Evolutionary conservation across 2,113 vertebrate species (phyloP), one percentile per base, ranked within the genome.

Genomic region (Tyrannus savana): DNA sequence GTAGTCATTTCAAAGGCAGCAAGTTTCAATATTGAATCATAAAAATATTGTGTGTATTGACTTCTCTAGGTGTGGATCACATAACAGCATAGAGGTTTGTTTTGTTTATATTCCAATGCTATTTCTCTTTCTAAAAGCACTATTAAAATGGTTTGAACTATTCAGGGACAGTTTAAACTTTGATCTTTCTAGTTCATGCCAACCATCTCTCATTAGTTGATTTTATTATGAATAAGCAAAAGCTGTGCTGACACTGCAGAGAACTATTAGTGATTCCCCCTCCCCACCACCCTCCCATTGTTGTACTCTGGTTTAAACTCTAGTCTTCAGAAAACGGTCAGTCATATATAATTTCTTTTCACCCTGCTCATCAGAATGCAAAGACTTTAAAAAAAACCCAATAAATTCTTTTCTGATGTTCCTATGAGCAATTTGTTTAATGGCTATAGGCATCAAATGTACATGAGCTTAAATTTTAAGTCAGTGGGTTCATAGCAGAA

Each of bases 191-290:
- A 28, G 59, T 73, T 89, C 74, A 72, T 82, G 71, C 62, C 19
- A 31, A 27, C 19, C 46, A 68, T 63, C 30, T 87, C 6, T 77
- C 0, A 0, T 88, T 82, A 89, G 71, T 64, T 87, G 85, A 64
- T 91, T 87, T 92, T 83, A 31, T 93, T 94, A 79, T 60, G 91
- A 90, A 89, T 91, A 94, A 91, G 67, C 13, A 44, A 64, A 89
- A 91, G 24, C 62, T 76, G 17, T 76, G 79, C 31, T 79, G 53
- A 56, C 82, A 46, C 52, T n/a, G 5, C 1, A 1, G 76, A 91
- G 60, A 87, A 73, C 72, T 67, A 9, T 58, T 82, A 60, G n/a
- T 78, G 58, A 42, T 74, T 50, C 16, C 8, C 7, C 19, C 8
- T 16, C 21, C 14, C 19, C 0, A 10, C 44, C 35, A 37, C 37